Percentiles rank a stretch among this genome's conserved stretches.
These are phyloP conservation scores for Acleris emargana DNA, from an alignment of 2,888 invertebrate genomes.

Conservation along the genomic window DNA sequence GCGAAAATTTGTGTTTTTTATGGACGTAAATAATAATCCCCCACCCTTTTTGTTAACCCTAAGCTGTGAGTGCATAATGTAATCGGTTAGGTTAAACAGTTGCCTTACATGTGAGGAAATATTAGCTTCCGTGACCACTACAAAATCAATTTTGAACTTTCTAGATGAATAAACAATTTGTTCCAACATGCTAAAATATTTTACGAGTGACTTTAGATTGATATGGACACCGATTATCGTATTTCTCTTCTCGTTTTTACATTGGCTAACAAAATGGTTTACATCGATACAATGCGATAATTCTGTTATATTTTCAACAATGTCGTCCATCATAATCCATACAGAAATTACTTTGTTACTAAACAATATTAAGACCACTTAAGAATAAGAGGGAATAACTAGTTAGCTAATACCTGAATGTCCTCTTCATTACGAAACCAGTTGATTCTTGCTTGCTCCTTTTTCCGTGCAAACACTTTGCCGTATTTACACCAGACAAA, in stretches of 20 bases:
- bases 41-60: slow-evolving; percentile 33
- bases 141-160: slow-evolving; percentile 3
- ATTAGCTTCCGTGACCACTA: slow-evolving; percentile 30
- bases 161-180: slow-evolving; percentile 1
- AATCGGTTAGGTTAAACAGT: slow-evolving; percentile 24
- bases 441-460: slow-evolving; percentile 9
- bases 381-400: not conserved
- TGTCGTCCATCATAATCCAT: not conserved
- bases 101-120: slow-evolving; percentile 19
- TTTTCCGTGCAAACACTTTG: slow-evolving; percentile 11
- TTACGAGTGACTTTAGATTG: not conserved
- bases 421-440: slow-evolving; percentile 10
- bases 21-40: slow-evolving; percentile 29
- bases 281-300: not conserved
- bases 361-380: not conserved
- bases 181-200: slow-evolving; percentile 7
- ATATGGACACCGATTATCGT: not conserved
- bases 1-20: slow-evolving; percentile 21
- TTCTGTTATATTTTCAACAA: not conserved
- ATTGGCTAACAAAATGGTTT: not conserved
- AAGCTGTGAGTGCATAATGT: slow-evolving; percentile 31
- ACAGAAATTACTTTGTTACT: too few relatives aligned
- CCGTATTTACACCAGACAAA: slow-evolving; percentile 19
- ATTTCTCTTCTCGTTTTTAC: not conserved
- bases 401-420: not conserved